Conservation (phyloP, 2,797 vertebrate genomes). For the Anas bahamensis region DNA sequence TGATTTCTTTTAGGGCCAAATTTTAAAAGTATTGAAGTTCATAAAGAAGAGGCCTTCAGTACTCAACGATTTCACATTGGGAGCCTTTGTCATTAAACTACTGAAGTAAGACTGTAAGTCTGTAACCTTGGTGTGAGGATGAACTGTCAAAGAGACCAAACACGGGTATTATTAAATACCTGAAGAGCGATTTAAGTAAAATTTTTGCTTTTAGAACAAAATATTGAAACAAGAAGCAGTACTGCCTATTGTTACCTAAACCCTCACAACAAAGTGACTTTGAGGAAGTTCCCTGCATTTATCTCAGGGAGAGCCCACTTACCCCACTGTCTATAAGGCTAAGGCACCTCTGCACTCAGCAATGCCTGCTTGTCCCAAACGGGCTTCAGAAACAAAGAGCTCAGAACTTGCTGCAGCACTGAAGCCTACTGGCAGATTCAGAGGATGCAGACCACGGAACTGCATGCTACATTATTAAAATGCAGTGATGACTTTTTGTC, state of each 20-base stretch:
- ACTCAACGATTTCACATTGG: neutral
- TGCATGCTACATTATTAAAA: neutral
- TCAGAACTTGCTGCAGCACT: neutral
- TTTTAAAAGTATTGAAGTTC: neutral
- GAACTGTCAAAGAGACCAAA: neutral
- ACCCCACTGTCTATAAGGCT: neutral
- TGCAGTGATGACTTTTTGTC: neutral
- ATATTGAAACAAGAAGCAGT: neutral
- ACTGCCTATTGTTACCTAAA: neutral
- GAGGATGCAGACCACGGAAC: neutral
- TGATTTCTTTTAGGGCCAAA: neutral
- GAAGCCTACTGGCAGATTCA: neutral
- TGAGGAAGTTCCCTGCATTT: neutral
- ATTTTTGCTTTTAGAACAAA: neutral
- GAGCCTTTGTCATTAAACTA: neutral
- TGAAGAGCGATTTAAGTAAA: neutral
- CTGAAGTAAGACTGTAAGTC: neutral
- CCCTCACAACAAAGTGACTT: neutral
- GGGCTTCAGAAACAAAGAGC: neutral
- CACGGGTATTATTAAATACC: neutral
- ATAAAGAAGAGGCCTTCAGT: neutral
- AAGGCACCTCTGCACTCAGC: neutral
- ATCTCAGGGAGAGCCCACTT: neutral
- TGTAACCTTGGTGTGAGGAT: neutral
- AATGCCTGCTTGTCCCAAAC: neutral